Evolutionary conservation across 2,888 invertebrate genomes (phyloP), one percentile per base, ranked within the genome.

Genomic region (Drosophila imparisetae): DNA sequence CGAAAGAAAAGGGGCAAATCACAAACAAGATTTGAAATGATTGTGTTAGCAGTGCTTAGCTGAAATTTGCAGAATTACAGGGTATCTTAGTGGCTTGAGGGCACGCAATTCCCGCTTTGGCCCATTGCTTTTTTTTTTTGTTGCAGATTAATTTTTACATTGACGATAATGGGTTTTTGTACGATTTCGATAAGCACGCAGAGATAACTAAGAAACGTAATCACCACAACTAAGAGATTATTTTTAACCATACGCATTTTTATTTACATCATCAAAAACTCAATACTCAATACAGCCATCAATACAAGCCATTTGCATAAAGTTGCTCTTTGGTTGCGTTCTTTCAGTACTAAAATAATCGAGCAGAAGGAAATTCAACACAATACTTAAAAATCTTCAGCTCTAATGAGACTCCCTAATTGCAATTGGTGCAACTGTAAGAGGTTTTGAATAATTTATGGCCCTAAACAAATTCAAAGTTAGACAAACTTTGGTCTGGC

Each of bases 401-500:
- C 50, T 34, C 60, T 67, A 72, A 77, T 72, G 72, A 77, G 75
- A 50, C 66, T 29, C 49, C 27, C 78, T 66, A 64, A 72, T 59
- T 72, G 67, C 78, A 66, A 66, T 48, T 66, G 69, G 27, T 57
- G 68, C 68, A 58, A 66, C 38, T 15, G 69, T n/a, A 42, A 40
- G 54, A 45, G 45, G 58, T 59, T 66, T 65, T 69, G 63, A 61
- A 75, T 75, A 63, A 66, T 75, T 70, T 75, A 76, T 76, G 38
- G 62, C 30, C 60, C 48, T 54, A 32, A 80, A 80, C 72, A 67
- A 83, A 80, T 81, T 65, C 77, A 62, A 66, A 52, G 67, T 68
- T 75, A 72, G 79, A 61, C 82, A 81, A 81, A 84, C 85, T 77
- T 78, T 64, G 29, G 58, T 24, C 63, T 59, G 64, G 61, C 78